These are phyloP conservation scores for Zingel zingel DNA, from an alignment of 2,113 vertebrate species.

Conservation along the genomic window DNA sequence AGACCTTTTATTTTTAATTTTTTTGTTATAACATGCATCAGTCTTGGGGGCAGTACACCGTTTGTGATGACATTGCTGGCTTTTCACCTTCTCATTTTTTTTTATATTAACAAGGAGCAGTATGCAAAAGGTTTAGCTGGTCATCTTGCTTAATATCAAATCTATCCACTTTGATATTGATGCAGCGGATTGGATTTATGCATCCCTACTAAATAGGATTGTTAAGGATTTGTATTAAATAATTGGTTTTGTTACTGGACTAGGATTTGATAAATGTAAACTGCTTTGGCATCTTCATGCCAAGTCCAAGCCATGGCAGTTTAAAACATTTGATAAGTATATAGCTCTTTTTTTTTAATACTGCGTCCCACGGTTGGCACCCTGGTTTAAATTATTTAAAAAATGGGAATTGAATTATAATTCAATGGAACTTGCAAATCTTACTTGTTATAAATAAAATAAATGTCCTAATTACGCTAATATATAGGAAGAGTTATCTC, in stretches of 20 bases:
- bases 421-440: background rate
- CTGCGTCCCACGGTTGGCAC: background rate
- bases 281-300: background rate
- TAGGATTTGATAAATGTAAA: background rate
- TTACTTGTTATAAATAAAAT: background rate
- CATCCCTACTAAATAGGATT: background rate
- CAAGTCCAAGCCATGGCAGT: background rate
- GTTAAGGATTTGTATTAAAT: background rate
- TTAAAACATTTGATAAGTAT: background rate
- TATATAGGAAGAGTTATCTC: background rate
- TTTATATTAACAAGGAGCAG: no score
- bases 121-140: background rate
- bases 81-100: background rate
- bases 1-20: background rate
- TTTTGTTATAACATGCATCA: background rate
- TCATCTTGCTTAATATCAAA: background rate
- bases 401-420: background rate
- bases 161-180: background rate
- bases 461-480: background rate
- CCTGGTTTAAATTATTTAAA: background rate
- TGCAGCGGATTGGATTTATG: background rate
- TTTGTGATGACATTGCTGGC: background rate
- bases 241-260: background rate
- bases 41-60: background rate
- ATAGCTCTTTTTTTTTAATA: background rate